phyloP scores from a whole-genome alignment of 1,140 invertebrate species.

The Venustaconcha ellipsiformis region DNA sequence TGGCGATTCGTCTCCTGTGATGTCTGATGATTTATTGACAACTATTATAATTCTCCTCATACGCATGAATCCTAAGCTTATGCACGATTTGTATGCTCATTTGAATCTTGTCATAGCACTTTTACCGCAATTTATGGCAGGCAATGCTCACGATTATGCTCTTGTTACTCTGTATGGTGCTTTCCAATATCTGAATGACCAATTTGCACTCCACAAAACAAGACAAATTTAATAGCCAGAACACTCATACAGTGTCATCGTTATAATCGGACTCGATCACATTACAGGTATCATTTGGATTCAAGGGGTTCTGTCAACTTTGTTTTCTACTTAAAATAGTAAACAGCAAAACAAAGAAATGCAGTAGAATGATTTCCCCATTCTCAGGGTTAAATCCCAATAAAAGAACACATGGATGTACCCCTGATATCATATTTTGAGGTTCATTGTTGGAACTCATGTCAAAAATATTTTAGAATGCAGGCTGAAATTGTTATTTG shows the following conservation, averaged over 20 bases:
- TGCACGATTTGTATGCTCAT: slow-evolving; percentile 24
- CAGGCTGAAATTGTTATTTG: no score
- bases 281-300: no score
- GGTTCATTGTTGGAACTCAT: no score
- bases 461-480: no score
- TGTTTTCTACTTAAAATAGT: no score
- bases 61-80: slow-evolving; percentile 6
- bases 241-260: neutral
- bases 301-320: no score
- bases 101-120: slow-evolving; percentile 24
- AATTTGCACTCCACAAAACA: slow-evolving; percentile 13
- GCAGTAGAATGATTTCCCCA: no score
- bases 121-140: slow-evolving; percentile 24
- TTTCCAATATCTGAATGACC: slow-evolving; percentile 27
- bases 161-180: slow-evolving; percentile 16
- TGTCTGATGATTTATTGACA: slow-evolving; percentile 27
- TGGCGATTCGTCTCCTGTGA: neutral
- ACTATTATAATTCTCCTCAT: slow-evolving; percentile 22
- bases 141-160: slow-evolving; percentile 33
- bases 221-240: neutral
- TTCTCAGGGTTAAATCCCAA: no score
- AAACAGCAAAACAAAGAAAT: no score
- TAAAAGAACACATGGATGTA: no score
- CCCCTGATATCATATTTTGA: no score
- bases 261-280: no score